Evolutionary conservation across 2,888 invertebrate genomes (phyloP).

Genomic region (Ophion ventricosus): DNA sequence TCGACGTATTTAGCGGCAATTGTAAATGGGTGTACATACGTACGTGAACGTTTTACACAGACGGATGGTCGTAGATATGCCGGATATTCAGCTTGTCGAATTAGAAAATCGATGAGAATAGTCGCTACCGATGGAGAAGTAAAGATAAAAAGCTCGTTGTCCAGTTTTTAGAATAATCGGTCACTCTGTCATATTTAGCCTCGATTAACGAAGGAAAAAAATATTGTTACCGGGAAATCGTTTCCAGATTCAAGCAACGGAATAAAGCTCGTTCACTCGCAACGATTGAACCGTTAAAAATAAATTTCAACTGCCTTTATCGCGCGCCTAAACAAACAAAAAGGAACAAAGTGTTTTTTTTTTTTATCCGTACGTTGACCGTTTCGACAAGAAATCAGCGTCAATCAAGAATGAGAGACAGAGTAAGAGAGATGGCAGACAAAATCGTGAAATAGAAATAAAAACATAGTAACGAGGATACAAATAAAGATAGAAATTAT

Average conservation of each 20-base stretch:
- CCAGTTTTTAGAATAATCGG: not conserved
- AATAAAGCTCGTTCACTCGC: not conserved
- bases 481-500: slow-evolving; percentile 13
- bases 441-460: not conserved
- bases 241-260: not conserved
- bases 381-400: slow-evolving; percentile 8
- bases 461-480: slow-evolving; percentile 1
- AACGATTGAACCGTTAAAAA: not conserved
- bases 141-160: not conserved
- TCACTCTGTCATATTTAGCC: not conserved
- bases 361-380: not conserved
- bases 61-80: slow-evolving; percentile 8
- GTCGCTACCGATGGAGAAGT: not conserved
- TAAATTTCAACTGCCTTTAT: not conserved
- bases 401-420: not conserved
- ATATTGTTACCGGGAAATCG: not conserved
- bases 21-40: slow-evolving; percentile 1
- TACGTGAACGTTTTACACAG: slow-evolving; percentile 2
- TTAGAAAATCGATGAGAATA: not conserved
- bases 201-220: not conserved
- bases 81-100: slow-evolving; percentile 1
- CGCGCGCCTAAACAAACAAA: not conserved
- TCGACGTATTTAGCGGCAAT: not conserved
- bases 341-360: not conserved
- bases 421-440: not conserved